These are phyloP conservation scores for Phylloscopus whistleri DNA, from an alignment of 2,113 vertebrate species.

Conservation along the genomic window DNA sequence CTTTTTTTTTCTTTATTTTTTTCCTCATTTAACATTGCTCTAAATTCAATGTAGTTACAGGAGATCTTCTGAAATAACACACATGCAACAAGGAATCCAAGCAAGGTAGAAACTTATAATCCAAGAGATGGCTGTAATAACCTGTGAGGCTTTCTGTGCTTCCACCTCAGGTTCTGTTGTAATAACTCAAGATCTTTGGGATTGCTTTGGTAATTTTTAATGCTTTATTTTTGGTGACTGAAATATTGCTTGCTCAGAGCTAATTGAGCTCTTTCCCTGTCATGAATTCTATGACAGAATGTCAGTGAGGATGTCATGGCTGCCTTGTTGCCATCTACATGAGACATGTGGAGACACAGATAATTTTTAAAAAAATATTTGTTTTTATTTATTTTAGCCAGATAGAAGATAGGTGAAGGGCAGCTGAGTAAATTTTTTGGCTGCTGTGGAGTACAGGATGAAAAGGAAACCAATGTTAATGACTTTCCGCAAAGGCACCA, in stretches of 20 bases:
- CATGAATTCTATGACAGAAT: not conserved
- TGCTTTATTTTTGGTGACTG: not conserved
- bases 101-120: not conserved
- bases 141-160: not conserved
- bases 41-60: not conserved
- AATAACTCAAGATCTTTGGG: not conserved
- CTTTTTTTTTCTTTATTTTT: too few relatives aligned
- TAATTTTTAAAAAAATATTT: not conserved
- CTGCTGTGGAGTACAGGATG: not conserved
- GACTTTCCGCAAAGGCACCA: not conserved
- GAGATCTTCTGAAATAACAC: not conserved
- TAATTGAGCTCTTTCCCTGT: not conserved
- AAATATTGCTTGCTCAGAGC: not conserved
- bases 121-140: not conserved
- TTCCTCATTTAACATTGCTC: not conserved
- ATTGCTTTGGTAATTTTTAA: not conserved
- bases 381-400: not conserved
- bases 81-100: not conserved
- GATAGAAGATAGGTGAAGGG: not conserved
- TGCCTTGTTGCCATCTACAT: not conserved
- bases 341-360: not conserved
- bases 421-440: not conserved
- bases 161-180: not conserved
- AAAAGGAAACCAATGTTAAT: not conserved
- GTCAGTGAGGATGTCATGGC: not conserved